Base-by-base conservation (phyloP, 2,113 vertebrate genomes). In the Phrynocephalus versicolor region DNA sequence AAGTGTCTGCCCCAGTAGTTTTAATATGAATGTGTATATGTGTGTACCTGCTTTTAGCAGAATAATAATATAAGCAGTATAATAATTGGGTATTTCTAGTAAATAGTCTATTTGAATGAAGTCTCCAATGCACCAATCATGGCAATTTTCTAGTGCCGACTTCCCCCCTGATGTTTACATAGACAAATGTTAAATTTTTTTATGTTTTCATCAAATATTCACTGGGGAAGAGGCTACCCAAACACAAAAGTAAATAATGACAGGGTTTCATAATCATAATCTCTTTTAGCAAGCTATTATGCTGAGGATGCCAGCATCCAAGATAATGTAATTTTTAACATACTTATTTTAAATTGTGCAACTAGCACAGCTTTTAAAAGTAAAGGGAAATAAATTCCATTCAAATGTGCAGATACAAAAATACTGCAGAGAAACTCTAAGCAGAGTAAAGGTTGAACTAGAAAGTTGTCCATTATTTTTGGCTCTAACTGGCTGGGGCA, bases 11-110 rank as follows among this genome's bases (percentile, higher is more conserved):
- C 58, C 85, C 72, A 10, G 14, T 78, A 62, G 45, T 18, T 3
- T 64, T 27, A 41, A 83, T 79, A 62, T n/a, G 14, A 83, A 85
- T 82, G 3, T 87, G 71, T 78, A 12, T 79, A 3, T 41, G 27
- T 67, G n/a, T 0, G 76, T 5, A 23, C 45, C 74, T 85, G 39
- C 25, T 27, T 88, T 41, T 33, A 84, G n/a, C 39, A 72, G 23
- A 69, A 82, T 81, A 90, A 58, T 19, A 0, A 62, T 60, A 62
- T 65, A 25, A 78, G 69, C 4, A 0, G 51, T 6, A 71, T 72
- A 64, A 71, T 41, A 84, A 81, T 0, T 74, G 78, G 75, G 65
- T 81, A 51, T 39, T 9, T 35, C 67, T 84, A 87, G 64, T 35
- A 73, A 81, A 55, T 67, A 14, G 3, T 25, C 45, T 65, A 25